phyloP scores from a whole-genome alignment of 2,113 vertebrate species.

The Alosa alosa region DNA sequence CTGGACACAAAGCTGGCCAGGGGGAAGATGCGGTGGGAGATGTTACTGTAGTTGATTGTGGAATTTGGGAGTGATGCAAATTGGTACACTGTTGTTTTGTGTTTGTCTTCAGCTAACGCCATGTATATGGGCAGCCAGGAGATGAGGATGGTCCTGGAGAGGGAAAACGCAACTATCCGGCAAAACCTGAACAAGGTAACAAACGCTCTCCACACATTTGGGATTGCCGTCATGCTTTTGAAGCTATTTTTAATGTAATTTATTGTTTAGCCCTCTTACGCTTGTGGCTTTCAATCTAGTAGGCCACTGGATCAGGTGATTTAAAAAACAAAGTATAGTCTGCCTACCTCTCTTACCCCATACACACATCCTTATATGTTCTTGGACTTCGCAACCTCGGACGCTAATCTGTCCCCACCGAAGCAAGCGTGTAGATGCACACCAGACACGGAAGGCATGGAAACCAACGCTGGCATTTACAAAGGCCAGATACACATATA shows the following conservation, averaged over 20 bases:
- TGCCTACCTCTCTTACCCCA: neutral
- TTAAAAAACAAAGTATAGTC: neutral
- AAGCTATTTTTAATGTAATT: neutral
- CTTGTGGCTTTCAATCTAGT: neutral
- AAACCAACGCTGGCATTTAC: neutral
- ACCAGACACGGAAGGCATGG: neutral
- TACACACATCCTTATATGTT: neutral
- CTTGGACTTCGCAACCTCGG: neutral
- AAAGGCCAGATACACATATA: neutral
- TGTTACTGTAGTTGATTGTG: neutral
- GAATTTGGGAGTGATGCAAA: neutral
- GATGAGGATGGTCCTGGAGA: conserved; percentile 81
- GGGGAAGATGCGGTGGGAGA: neutral
- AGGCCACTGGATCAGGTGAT: neutral
- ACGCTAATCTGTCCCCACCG: neutral
- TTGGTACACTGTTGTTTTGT: neutral
- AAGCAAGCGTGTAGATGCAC: neutral
- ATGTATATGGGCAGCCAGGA: conserved; percentile 92
- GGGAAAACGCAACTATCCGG: conserved; percentile 82
- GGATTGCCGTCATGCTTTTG: neutral
- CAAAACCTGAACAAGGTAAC: conserved; percentile 88
- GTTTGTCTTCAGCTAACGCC: conserved; percentile 75
- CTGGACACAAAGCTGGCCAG: neutral
- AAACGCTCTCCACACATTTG: neutral
- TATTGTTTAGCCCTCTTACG: neutral